Base-by-base conservation (phyloP, 2,113 vertebrate genomes). In the Catharus bicknelli region DNA sequence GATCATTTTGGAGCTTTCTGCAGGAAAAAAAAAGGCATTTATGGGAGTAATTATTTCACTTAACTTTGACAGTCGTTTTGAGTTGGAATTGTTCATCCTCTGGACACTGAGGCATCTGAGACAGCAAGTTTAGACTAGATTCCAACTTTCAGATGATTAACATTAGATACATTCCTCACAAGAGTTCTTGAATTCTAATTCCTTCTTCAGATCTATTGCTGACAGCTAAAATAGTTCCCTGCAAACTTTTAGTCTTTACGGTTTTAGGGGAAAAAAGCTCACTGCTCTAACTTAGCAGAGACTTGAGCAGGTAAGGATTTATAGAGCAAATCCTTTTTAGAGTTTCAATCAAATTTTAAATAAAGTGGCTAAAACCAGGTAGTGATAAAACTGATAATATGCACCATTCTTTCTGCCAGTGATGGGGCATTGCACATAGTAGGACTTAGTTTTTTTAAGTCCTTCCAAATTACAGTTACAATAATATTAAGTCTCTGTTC, bases 301-400 rank as follows among this genome's bases (percentile, higher is more conserved):
- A 63, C 11, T 64, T 61, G 63, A 64, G 57, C 59, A 61, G 53
- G 47, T 81, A 40, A 74, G 21, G 88, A 90, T 96, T 91, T 94
- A 62, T 61, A 62, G 13, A 86, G 13, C 29, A 88, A 95, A 95
- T 55, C 63, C 47, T 73, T 80, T 43, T 61, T 81, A 26, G 59
- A 82, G 29, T 74, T 92, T 89, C 70, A 94, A 83, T 90, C 43
- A 93, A 58, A 78, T 72, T 95, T 94, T 74, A 90, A 80, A 92
- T 88, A 12, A 85, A 79, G 42, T 57, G 17, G 19, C 19, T 95
- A 90, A 93, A 89, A 70, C 30, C 34, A 61, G 43, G 15, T 16
- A 70, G 57, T 2, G 16, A 76, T 54, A 64, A 86, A 83, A 88
- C 57, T 38, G 3, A 70, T 54, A 58, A 67, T 32, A 80, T 63